These are phyloP conservation scores for Junonia oenone DNA, from an alignment of 2,888 invertebrate genomes.

Conservation along the genomic window DNA sequence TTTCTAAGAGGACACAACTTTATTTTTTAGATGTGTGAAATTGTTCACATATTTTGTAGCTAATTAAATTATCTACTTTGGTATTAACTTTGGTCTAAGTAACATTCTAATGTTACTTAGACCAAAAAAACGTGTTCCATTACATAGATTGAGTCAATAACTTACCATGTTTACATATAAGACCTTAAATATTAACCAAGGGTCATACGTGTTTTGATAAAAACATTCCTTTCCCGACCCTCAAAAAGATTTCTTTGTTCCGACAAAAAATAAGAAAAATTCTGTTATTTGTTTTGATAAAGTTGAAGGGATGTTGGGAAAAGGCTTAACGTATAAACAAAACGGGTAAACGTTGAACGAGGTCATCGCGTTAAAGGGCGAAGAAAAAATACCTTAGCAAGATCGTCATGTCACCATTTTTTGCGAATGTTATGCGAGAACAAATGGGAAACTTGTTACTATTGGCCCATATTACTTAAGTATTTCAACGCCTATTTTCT, in stretches of 20 bases:
- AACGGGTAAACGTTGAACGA: conserved; percentile 16
- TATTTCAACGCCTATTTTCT: not conserved
- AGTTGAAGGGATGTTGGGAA: conserved; percentile 17
- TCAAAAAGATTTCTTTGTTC: conserved; percentile 13
- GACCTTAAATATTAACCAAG: not conserved
- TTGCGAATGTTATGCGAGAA: conserved; percentile 12
- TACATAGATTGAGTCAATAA: no score
- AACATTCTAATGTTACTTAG: no score
- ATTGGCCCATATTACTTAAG: not conserved
- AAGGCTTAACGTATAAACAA: conserved; percentile 23
- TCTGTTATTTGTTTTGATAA: conserved; percentile 23
- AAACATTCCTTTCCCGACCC: not conserved
- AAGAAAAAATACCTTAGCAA: conserved; percentile 13
- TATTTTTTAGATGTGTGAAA: no score
- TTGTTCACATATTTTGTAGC: no score
- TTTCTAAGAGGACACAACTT: no score
- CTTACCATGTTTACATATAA: no score
- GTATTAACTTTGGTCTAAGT: no score
- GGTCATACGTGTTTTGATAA: not conserved
- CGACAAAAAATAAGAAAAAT: conserved; percentile 17
- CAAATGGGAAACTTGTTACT: conserved; percentile 3
- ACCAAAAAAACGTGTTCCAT: no score
- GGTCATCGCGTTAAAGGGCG: conserved; percentile 21
- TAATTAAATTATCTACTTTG: no score
- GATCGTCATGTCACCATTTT: conserved; percentile 18